phyloP scores from a whole-genome alignment of 2,113 vertebrate genomes.

The Petrocephalus microphthalmus region DNA sequence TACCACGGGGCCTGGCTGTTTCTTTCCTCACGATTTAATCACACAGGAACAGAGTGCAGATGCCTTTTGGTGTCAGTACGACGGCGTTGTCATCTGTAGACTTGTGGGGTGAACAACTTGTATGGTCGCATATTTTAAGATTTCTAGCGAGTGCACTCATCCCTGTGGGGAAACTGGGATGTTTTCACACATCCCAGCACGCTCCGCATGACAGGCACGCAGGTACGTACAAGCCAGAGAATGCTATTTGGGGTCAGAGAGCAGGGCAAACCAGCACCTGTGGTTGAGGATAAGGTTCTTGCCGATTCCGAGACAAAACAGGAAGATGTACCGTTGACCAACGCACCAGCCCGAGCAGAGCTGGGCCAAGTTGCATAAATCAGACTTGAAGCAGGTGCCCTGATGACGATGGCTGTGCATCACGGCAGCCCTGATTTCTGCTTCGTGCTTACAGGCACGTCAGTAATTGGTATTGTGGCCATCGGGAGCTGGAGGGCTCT shows the following conservation, averaged over 20 bases:
- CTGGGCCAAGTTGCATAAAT: not conserved
- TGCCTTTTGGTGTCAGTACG: not conserved
- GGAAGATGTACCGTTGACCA: not conserved
- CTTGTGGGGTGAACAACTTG: not conserved
- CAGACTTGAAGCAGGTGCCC: not conserved
- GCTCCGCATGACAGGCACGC: not conserved
- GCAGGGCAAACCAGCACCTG: not conserved
- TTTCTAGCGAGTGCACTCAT: not conserved
- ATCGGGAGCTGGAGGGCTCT: not conserved
- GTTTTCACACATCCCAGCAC: not conserved
- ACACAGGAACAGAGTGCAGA: not conserved
- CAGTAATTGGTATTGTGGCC: not conserved
- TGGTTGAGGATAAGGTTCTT: not conserved
- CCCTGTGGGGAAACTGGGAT: not conserved
- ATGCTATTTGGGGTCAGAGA: not conserved
- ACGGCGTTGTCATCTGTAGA: not conserved
- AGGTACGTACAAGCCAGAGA: not conserved
- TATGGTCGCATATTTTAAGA: not conserved
- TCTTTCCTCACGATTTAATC: not conserved
- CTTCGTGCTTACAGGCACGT: not conserved
- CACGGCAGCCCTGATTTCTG: too few relatives aligned
- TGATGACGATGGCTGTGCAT: not conserved
- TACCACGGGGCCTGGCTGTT: not conserved
- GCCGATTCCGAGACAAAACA: not conserved
- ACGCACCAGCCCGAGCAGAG: not conserved